Evolutionary conservation across 2,797 vertebrate species (phyloP).

Genomic region (Euthynnus affinis): DNA sequence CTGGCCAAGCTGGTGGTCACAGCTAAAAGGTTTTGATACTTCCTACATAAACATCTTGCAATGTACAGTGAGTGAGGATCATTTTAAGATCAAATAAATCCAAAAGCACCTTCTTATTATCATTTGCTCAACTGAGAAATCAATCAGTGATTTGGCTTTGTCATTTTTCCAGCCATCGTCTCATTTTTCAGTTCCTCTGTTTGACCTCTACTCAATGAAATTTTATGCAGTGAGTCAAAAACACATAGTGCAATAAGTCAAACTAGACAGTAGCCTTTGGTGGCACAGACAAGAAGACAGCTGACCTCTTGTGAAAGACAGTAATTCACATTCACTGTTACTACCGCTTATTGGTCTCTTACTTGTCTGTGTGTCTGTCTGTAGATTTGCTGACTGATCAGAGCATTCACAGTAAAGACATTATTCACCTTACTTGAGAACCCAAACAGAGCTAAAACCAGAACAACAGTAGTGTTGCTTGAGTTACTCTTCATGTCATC

Average conservation of each 20-base stretch:
- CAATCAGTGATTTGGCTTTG: not conserved
- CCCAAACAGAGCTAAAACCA: not conserved
- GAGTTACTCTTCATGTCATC: constrained; percentile 2
- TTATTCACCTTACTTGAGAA: constrained; percentile 39
- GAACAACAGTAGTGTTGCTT: constrained; percentile 2
- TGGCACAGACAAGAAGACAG: constrained; percentile 33
- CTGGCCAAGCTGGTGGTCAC: not conserved
- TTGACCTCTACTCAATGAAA: constrained; percentile 10
- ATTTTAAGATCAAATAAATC: constrained; percentile 1
- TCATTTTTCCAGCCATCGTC: not conserved
- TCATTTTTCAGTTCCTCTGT: constrained; percentile 39
- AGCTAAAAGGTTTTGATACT: constrained; percentile 11
- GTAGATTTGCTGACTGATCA: constrained; percentile 34
- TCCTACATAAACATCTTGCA: not conserved
- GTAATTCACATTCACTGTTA: constrained; percentile 37
- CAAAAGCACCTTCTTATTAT: not conserved
- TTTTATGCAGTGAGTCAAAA: constrained; percentile 18
- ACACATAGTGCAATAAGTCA: constrained; percentile 27
- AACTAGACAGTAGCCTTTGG: constrained; percentile 44
- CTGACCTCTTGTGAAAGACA: constrained; percentile 63
- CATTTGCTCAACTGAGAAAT: not conserved
- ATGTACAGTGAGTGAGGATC: not conserved
- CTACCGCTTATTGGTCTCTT: constrained; percentile 20
- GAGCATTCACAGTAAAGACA: constrained; percentile 29
- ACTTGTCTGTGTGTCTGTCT: no score